These are phyloP conservation scores for Plebejus melissa DNA, from an alignment of 2,888 invertebrate species.

Conservation along the genomic window DNA sequence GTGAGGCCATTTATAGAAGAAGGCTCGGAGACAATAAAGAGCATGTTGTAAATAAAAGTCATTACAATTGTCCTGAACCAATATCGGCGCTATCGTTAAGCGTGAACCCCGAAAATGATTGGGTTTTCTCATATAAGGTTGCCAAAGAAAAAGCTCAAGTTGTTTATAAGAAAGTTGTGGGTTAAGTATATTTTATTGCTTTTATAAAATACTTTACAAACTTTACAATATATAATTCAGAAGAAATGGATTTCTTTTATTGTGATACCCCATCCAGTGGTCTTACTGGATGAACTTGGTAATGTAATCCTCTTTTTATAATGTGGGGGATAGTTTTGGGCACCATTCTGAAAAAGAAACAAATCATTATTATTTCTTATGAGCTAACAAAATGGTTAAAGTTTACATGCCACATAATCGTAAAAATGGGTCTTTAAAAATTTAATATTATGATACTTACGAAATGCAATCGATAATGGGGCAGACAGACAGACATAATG, in stretches of 20 bases:
- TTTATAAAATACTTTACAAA: constrained; percentile 36
- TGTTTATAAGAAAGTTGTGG: constrained; percentile 47
- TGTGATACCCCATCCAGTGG: constrained; percentile 62
- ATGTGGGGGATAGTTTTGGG: constrained; percentile 91
- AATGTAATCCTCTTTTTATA: constrained; percentile 86
- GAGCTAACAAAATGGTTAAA: background rate
- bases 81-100: constrained; percentile 59
- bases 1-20: constrained; percentile 24
- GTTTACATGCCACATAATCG: background rate
- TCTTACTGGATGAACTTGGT: constrained; percentile 56
- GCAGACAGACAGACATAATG: constrained; percentile 96
- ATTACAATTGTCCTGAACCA: constrained; percentile 76
- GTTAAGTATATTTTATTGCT: constrained; percentile 35
- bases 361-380: background rate
- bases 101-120: constrained; percentile 56
- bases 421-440: background rate
- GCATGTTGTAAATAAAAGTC: constrained; percentile 56
- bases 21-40: constrained; percentile 21
- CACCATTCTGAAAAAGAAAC: constrained; percentile 86
- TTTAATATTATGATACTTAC: constrained; percentile 74
- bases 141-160: constrained; percentile 47
- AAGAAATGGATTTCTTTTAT: constrained; percentile 39
- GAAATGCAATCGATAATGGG: constrained; percentile 99
- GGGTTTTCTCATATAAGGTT: constrained; percentile 60
- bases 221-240: constrained; percentile 35